Conservation (phyloP, 2,113 vertebrate species). For the Bagarius yarrelli region DNA sequence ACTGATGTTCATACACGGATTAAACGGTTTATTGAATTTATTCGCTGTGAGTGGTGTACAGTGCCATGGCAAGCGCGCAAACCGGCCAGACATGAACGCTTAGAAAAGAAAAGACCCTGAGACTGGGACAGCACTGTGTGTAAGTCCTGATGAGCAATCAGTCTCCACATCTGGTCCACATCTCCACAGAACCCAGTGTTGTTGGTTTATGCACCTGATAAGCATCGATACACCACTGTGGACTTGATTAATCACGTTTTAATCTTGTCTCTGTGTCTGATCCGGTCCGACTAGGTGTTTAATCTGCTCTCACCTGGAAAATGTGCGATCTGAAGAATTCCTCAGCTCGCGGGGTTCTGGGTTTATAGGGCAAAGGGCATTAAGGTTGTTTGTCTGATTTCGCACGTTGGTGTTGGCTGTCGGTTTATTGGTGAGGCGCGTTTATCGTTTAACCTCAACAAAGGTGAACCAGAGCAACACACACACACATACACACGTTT, state of each 20-base stretch:
- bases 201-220: not conserved
- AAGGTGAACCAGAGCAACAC: not conserved
- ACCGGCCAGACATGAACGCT: not conserved
- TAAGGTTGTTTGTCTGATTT: not conserved
- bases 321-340: not conserved
- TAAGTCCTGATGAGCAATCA: conserved; percentile 66
- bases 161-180: conserved; percentile 70
- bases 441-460: not conserved
- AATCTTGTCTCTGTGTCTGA: not conserved
- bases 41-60: not conserved
- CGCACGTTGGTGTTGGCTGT: not conserved
- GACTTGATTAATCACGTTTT: not conserved
- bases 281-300: not conserved
- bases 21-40: not conserved
- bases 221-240: not conserved
- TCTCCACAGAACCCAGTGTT: no score
- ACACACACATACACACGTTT: not conserved
- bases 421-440: not conserved
- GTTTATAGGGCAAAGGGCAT: not conserved
- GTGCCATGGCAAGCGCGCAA: not conserved
- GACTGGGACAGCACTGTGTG: not conserved
- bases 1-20: not conserved
- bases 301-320: not conserved
- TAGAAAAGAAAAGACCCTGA: not conserved
- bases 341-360: no score